These are phyloP conservation scores for Poeciliopsis prolifica DNA, from an alignment of 2,113 vertebrate genomes.

Conservation along the genomic window DNA sequence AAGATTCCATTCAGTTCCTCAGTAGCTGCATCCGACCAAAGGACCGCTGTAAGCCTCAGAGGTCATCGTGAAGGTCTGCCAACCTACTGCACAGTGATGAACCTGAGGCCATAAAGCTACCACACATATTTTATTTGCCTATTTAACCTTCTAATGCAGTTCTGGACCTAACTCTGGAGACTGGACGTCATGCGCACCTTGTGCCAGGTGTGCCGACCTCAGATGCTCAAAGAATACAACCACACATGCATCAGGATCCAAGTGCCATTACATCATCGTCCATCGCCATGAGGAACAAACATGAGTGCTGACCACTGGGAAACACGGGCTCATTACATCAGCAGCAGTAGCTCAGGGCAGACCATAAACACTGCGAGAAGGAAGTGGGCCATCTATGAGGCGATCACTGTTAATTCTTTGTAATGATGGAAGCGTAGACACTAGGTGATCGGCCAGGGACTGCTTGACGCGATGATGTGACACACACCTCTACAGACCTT, in stretches of 20 bases:
- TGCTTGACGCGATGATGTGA: constrained; percentile 55
- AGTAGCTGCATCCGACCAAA: too few species aligned
- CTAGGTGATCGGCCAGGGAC: constrained; percentile 17
- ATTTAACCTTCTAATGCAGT: background rate
- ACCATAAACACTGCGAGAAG: constrained; percentile 39
- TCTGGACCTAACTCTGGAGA: background rate
- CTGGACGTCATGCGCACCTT: constrained; percentile 1
- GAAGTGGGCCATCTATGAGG: constrained; percentile 28
- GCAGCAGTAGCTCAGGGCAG: constrained; percentile 39
- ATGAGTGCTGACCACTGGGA: constrained; percentile 54
- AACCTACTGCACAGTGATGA: background rate
- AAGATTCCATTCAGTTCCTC: background rate
- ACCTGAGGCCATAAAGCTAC: background rate
- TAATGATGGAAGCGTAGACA: constrained; percentile 44
- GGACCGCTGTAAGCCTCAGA: too few species aligned
- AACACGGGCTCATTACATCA: constrained; percentile 67
- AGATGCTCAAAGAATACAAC: constrained; percentile 9
- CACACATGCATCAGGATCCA: constrained; percentile 12
- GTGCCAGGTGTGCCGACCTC: background rate
- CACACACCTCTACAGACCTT: constrained; percentile 43
- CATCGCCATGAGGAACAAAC: constrained; percentile 22
- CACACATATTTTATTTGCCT: background rate
- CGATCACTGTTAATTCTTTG: constrained; percentile 43
- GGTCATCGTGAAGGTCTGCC: too few species aligned
- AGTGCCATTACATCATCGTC: constrained; percentile 60